Conservation (phyloP, 1,140 invertebrate genomes). For the Drosophila orena region DNA sequence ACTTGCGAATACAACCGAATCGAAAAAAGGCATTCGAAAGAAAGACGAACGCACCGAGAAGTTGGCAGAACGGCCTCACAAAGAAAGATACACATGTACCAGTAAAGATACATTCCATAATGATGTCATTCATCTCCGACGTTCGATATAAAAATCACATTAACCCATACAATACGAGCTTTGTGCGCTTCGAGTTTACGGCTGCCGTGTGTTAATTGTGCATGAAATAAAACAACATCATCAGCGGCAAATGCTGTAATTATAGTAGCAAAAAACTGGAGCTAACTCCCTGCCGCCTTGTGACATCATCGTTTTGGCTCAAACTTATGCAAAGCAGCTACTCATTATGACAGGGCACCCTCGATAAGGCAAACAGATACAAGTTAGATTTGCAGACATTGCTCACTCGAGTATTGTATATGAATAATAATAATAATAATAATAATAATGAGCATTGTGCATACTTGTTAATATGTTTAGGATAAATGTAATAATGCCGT, state of each 20-base stretch:
- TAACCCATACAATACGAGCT: slow-evolving; percentile 6
- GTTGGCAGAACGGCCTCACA: slow-evolving; percentile 32
- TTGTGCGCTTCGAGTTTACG: slow-evolving; percentile 7
- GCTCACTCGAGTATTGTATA: too few relatives aligned
- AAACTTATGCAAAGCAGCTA: slow-evolving; percentile 48
- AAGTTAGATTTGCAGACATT: too few relatives aligned
- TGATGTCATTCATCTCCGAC: slow-evolving; percentile 76
- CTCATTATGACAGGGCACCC: background rate
- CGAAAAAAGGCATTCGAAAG: slow-evolving; percentile 33
- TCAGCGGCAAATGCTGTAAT: slow-evolving; percentile 37
- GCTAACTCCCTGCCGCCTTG: slow-evolving; percentile 37
- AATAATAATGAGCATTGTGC: too few relatives aligned
- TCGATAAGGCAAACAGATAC: background rate
- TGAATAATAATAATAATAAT: too few relatives aligned
- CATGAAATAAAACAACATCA: slow-evolving; percentile 54
- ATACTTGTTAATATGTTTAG: background rate
- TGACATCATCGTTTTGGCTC: slow-evolving; percentile 49
- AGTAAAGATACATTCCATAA: slow-evolving; percentile 47
- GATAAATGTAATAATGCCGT: too few relatives aligned
- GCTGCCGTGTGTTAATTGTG: slow-evolving; percentile 54
- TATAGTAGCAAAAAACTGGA: slow-evolving; percentile 40
- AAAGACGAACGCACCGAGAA: slow-evolving; percentile 9
- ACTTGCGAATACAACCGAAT: slow-evolving; percentile 46
- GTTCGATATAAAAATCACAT: slow-evolving; percentile 53
- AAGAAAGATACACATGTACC: slow-evolving; percentile 39